Conservation (phyloP, 2,797 vertebrate genomes). For the Knipowitschia caucasica region DNA sequence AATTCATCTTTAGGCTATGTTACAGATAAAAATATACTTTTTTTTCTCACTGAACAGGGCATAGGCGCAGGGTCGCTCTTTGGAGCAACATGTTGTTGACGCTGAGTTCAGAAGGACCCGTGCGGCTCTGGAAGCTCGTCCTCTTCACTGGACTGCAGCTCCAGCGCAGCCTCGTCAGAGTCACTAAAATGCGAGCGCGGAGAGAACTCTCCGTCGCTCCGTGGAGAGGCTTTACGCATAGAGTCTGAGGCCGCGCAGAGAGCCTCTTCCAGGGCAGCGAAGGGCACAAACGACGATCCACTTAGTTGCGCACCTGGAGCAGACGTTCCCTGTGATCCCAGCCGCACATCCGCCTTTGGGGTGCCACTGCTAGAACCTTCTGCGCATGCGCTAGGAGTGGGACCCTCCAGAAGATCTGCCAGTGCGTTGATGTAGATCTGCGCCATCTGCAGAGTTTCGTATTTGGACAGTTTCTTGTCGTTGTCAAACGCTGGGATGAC, state of each 20-base stretch:
- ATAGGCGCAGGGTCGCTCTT: neutral
- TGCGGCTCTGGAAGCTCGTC: constrained; percentile 77
- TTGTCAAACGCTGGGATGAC: constrained; percentile 96
- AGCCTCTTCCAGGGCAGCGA: constrained; percentile 76
- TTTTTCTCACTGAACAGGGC: constrained; percentile 15
- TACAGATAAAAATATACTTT: constrained; percentile 48
- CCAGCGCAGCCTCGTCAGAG: constrained; percentile 87
- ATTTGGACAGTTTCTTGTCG: constrained; percentile 97
- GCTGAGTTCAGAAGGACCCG: constrained; percentile 61
- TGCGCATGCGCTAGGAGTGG: constrained; percentile 16
- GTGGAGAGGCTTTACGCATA: constrained; percentile 82
- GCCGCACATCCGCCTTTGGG: constrained; percentile 63
- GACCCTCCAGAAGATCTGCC: constrained; percentile 86
- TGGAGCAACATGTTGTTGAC: constrained; percentile 52
- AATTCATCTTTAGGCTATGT: constrained; percentile 43
- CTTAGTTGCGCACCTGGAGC: constrained; percentile 69
- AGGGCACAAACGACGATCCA: constrained; percentile 74
- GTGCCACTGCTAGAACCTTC: constrained; percentile 35
- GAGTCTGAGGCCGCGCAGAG: constrained; percentile 66
- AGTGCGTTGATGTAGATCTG: constrained; percentile 97
- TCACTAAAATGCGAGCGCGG: constrained; percentile 96
- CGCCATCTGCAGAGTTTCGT: constrained; percentile 96
- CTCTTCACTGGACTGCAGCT: constrained; percentile 77
- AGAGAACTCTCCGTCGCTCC: constrained; percentile 96
- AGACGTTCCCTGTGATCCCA: constrained; percentile 36